Conservation (phyloP, 2,888 invertebrate genomes). For the Pammene fasciana region DNA sequence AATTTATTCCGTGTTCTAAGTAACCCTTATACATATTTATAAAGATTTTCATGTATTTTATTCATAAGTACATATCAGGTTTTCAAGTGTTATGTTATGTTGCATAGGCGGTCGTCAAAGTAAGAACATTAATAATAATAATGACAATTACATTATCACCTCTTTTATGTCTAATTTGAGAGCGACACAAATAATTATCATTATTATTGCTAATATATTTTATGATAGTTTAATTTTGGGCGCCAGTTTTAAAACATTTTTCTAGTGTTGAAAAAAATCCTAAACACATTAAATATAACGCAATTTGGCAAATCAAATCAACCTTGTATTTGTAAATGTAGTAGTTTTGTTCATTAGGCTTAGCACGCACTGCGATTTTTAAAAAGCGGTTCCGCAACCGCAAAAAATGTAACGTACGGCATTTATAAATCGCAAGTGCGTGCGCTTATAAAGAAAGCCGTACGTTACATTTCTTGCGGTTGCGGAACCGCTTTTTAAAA, state of each 20-base stretch:
- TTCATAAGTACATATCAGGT: neutral
- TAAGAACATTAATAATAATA: conserved; percentile 18
- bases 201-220: conserved; percentile 21
- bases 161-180: conserved; percentile 2
- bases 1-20: neutral
- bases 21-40: neutral
- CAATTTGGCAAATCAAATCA: neutral
- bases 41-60: neutral
- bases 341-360: neutral
- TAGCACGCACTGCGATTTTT: too few relatives aligned
- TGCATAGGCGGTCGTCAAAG: conserved; percentile 2
- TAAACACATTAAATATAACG: conserved; percentile 19
- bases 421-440: too few relatives aligned
- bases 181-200: conserved; percentile 2
- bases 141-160: conserved; percentile 16
- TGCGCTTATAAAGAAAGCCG: too few relatives aligned
- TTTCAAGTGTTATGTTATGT: neutral
- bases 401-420: too few relatives aligned
- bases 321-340: neutral
- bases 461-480: too few relatives aligned
- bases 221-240: neutral
- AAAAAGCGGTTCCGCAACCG: too few relatives aligned
- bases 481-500: too few relatives aligned
- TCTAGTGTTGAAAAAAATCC: too few relatives aligned
- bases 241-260: conserved; percentile 3